A percentile compares a stretch with the other conserved stretches of the same genome.
Conservation (phyloP, 2,797 vertebrate genomes). For the Gymnoscopelus microlampas region DNA sequence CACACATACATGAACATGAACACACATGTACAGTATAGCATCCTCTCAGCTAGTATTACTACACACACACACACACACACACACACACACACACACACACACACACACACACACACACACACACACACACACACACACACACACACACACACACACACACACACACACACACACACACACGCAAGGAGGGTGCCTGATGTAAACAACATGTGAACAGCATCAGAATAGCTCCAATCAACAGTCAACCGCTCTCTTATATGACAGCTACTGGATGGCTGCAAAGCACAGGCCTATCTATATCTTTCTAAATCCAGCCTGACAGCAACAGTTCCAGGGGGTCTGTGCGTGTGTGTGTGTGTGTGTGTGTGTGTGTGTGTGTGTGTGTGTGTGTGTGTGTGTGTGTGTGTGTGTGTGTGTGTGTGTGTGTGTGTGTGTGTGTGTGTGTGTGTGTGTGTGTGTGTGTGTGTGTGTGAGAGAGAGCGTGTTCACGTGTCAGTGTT, state of each 20-base stretch:
- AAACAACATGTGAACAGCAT: constrained; percentile 70
- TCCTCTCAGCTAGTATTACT: too few relatives aligned
- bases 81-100: constrained; percentile 24
- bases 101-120: constrained; percentile 24
- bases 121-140: constrained; percentile 8
- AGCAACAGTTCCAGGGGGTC: constrained; percentile 52
- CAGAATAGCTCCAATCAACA: constrained; percentile 64
- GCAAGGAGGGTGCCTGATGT: constrained; percentile 63
- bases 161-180: constrained; percentile 25
- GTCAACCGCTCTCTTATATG: constrained; percentile 61
- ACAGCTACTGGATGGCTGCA: constrained; percentile 63
- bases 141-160: constrained; percentile 11
- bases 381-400: neutral
- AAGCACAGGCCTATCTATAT: constrained; percentile 40
- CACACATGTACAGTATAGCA: too few relatives aligned
- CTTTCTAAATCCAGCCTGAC: constrained; percentile 63
- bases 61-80: constrained; percentile 18
- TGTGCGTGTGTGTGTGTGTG: constrained; percentile 3
- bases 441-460: neutral
- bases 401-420: constrained; percentile 4
- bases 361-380: neutral
- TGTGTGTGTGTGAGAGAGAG: too few relatives aligned
- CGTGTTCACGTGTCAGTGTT: neutral
- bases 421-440: neutral
- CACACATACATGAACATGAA: neutral